Conservation (phyloP, 2,888 invertebrate species). For the Gari tellinella region DNA sequence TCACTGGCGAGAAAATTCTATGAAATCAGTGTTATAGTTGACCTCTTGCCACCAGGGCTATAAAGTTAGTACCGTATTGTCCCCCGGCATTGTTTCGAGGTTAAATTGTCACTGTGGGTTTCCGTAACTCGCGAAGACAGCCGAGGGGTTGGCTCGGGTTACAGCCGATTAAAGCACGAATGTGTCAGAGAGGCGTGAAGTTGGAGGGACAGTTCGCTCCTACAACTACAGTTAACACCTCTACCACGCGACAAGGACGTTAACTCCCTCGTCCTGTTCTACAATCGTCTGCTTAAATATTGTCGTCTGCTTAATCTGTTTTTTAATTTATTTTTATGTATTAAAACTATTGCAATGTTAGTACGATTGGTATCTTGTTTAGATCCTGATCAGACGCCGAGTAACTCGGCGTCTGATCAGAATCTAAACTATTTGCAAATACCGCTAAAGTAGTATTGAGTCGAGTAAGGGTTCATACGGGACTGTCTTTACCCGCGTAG, state of each 20-base stretch:
- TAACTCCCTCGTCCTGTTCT: no score
- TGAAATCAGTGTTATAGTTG: background rate
- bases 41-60: background rate
- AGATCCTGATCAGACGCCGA: no score
- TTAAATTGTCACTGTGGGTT: slow-evolving; percentile 26
- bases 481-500: slow-evolving; percentile 3
- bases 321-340: no score
- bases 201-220: slow-evolving; percentile 3
- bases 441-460: no score
- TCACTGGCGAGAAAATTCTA: no score
- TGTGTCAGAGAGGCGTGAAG: background rate
- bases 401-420: no score
- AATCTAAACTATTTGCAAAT: no score
- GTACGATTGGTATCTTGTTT: no score
- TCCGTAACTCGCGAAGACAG: slow-evolving; percentile 37
- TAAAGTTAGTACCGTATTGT: background rate
- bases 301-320: no score
- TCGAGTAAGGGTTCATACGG: no score
- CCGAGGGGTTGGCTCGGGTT: slow-evolving; percentile 21
- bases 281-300: no score
- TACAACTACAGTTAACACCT: slow-evolving; percentile 4
- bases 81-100: slow-evolving; percentile 7
- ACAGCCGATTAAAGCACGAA: slow-evolving; percentile 28
- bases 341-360: no score
- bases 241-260: background rate